Conservation (phyloP, 2,113 vertebrate species). For the Cercopithecus mona region DNA sequence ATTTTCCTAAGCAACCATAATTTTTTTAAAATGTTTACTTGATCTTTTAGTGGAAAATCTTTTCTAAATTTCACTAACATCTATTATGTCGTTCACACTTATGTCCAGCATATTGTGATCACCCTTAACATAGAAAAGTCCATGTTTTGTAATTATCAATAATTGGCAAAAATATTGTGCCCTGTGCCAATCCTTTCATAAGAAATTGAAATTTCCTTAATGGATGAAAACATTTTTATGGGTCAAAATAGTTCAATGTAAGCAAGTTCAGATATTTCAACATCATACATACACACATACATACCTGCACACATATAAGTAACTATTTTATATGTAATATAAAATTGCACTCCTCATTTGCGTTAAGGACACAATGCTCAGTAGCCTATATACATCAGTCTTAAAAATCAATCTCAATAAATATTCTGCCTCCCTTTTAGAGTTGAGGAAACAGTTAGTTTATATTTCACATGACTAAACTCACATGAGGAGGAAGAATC, state of each 20-base stretch:
- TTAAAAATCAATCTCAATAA: neutral
- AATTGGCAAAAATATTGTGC: slow-evolving; percentile 1
- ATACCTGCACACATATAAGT: neutral
- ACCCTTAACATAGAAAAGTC: neutral
- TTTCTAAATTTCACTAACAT: neutral
- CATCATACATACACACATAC: neutral
- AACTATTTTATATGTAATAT: neutral
- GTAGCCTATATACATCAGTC: neutral
- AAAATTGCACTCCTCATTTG: neutral
- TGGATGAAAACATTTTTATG: neutral
- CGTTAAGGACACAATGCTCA: neutral
- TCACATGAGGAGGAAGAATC: neutral
- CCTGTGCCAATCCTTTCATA: slow-evolving; percentile 33
- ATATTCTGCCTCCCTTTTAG: neutral
- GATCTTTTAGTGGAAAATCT: neutral
- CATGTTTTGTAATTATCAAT: neutral
- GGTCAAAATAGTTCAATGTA: slow-evolving; percentile 33
- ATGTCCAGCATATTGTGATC: neutral
- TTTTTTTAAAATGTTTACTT: neutral
- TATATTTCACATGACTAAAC: neutral
- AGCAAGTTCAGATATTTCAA: slow-evolving; percentile 34
- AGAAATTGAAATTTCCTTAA: slow-evolving; percentile 53
- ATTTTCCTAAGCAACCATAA: neutral
- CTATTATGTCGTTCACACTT: neutral
- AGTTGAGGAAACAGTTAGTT: neutral